A percentile compares a stretch with the other conserved stretches of the same genome.
phyloP scores from a whole-genome alignment of 2,797 vertebrate species.

The Microctenopoma lineatum region DNA sequence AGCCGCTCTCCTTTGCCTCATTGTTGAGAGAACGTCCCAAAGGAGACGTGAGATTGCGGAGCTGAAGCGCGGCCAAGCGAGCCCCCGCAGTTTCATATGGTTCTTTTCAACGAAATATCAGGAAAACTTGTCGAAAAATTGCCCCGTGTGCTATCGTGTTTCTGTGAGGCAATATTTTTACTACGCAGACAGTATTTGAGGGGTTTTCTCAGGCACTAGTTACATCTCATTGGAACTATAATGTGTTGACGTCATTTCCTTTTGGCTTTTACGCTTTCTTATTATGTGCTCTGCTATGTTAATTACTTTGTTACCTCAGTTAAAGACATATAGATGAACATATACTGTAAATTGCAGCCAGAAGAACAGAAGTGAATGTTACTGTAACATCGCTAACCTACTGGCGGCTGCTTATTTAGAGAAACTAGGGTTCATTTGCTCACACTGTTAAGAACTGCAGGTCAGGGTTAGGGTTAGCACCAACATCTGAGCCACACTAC shows the following conservation, averaged over 20 bases:
- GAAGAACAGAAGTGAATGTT: too few relatives aligned
- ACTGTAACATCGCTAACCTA: too few relatives aligned
- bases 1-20: conserved; percentile 50
- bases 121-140: conserved; percentile 46
- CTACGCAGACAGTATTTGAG: conserved; percentile 3
- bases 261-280: background rate
- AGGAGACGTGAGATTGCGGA: conserved; percentile 67
- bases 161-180: conserved; percentile 20
- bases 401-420: too few relatives aligned
- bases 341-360: too few relatives aligned
- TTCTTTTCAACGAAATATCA: conserved; percentile 55
- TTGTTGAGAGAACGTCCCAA: conserved; percentile 75
- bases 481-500: too few relatives aligned
- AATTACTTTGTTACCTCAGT: too few relatives aligned
- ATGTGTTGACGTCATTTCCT: conserved; percentile 24
- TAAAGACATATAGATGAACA: too few relatives aligned
- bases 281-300: background rate
- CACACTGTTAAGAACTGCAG: too few relatives aligned
- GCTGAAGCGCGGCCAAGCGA: conserved; percentile 48
- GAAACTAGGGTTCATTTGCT: too few relatives aligned
- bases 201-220: background rate
- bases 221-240: conserved; percentile 13
- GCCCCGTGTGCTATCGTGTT: conserved; percentile 13
- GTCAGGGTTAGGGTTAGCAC: too few relatives aligned
- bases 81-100: conserved; percentile 56